A percentile compares a stretch with the other conserved stretches of the same genome.
Evolutionary conservation across 1,140 invertebrate species (phyloP).

Genomic region (Drosophila nigromelanica): DNA sequence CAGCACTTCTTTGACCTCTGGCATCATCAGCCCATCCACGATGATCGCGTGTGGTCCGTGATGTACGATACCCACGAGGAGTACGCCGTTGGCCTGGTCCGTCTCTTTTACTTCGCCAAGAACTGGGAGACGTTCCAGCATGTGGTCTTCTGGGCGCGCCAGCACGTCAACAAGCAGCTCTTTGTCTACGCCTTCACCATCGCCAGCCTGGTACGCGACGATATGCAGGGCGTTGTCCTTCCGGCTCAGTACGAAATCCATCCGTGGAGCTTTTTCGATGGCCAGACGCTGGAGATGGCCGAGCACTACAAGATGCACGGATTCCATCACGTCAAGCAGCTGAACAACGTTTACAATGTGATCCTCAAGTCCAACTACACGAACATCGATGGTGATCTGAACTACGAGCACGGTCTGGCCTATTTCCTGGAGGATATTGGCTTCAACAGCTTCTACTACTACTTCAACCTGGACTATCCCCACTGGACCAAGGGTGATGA

Average conservation of each 20-base stretch:
- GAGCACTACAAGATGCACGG: constrained; percentile 86
- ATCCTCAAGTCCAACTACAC: constrained; percentile 86
- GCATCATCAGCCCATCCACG: constrained; percentile 84
- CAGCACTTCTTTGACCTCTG: constrained; percentile 85
- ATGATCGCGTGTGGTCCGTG: constrained; percentile 85
- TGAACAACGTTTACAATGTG: constrained; percentile 84
- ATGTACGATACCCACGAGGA: constrained; percentile 84
- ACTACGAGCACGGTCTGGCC: constrained; percentile 85
- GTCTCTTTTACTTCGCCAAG: constrained; percentile 87
- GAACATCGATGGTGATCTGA: constrained; percentile 84
- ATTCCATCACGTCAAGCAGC: constrained; percentile 84
- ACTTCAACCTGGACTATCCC: constrained; percentile 85
- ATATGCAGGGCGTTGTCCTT: constrained; percentile 86
- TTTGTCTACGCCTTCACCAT: constrained; percentile 86
- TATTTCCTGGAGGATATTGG: constrained; percentile 90
- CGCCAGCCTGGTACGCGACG: constrained; percentile 85
- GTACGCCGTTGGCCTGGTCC: constrained; percentile 85
- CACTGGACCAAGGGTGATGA: constrained; percentile 84
- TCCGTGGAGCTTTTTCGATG: constrained; percentile 87
- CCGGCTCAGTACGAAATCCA: constrained; percentile 88
- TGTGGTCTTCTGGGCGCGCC: constrained; percentile 86
- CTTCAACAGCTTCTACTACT: constrained; percentile 87
- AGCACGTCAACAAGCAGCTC: constrained; percentile 86
- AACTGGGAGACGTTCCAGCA: constrained; percentile 88
- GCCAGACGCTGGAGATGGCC: constrained; percentile 85